A percentile compares a stretch with the other conserved stretches of the same genome.
Evolutionary conservation across 2,797 vertebrate genomes (phyloP).

Genomic region (Tinamus major): DNA sequence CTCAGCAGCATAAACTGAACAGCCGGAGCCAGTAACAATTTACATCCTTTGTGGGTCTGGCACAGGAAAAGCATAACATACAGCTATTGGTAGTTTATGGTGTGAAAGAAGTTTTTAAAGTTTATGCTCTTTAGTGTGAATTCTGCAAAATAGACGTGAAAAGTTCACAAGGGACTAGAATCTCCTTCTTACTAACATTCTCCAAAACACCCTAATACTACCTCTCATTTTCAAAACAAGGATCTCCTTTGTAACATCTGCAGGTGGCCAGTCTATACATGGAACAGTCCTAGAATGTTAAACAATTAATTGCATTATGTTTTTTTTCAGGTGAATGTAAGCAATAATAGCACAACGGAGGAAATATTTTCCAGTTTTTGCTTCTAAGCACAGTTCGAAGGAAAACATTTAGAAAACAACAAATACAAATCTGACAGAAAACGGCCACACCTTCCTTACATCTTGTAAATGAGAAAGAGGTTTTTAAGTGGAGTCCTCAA

Average conservation of each 20-base stretch:
- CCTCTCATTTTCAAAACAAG: not conserved
- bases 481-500: not conserved
- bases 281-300: not conserved
- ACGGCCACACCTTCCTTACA: not conserved
- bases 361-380: not conserved
- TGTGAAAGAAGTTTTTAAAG: not conserved
- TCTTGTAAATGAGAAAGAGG: not conserved
- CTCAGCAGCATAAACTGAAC: constrained; percentile 2
- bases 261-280: not conserved
- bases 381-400: not conserved
- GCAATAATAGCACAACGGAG: not conserved
- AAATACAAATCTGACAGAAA: constrained; percentile 8
- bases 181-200: not conserved
- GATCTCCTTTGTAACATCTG: constrained; percentile 7
- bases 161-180: not conserved
- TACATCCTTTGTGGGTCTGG: not conserved
- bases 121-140: not conserved
- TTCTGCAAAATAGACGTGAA: not conserved
- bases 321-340: not conserved
- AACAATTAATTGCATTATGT: not conserved
- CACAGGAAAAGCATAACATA: not conserved
- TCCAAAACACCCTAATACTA: not conserved
- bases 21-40: not conserved
- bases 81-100: not conserved
- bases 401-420: constrained; percentile 26